Evolutionary conservation across 37 sponge, comb jelly and placozoan species (phyloP).

Genomic region (Geodia barretti): DNA sequence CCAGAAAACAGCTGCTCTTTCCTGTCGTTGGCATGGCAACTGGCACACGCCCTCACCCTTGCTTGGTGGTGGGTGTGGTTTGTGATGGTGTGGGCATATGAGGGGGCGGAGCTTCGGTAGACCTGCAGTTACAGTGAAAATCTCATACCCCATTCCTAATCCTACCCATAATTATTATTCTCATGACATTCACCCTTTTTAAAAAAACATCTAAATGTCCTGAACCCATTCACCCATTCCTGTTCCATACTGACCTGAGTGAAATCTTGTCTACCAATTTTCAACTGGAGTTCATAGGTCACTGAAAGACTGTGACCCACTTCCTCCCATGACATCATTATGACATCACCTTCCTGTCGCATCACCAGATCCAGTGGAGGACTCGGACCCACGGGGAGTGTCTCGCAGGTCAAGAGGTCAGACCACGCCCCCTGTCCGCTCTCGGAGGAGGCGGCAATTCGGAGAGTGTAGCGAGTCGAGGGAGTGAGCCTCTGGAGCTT

Average conservation of each 20-base stretch:
- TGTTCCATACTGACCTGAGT: conserved; percentile 32
- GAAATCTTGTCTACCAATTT: conserved; percentile 23
- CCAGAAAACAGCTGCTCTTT: conserved; percentile 48
- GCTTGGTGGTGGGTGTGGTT: conserved; percentile 20
- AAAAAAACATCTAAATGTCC: neutral
- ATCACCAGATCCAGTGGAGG: conserved; percentile 80
- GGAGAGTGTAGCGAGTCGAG: conserved; percentile 37
- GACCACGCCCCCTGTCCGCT: conserved; percentile 74
- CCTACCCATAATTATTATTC: no score
- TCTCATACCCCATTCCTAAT: no score
- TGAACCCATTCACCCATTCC: neutral
- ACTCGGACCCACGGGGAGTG: conserved; percentile 47
- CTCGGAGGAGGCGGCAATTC: conserved; percentile 57
- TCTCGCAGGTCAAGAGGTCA: conserved; percentile 29
- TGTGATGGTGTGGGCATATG: neutral
- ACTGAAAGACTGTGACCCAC: neutral
- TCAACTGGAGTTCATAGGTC: conserved; percentile 45
- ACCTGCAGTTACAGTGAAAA: neutral
- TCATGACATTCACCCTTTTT: no score
- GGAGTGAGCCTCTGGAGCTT: conserved; percentile 46
- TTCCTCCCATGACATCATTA: conserved; percentile 32
- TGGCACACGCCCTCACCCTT: conserved; percentile 20
- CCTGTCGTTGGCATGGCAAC: conserved; percentile 27
- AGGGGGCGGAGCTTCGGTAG: conserved; percentile 8
- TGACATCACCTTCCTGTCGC: neutral